Evolutionary conservation across 2,113 vertebrate species (phyloP), one percentile per base, ranked within the genome.

Genomic region (Ictidomys tridecemlineatus): DNA sequence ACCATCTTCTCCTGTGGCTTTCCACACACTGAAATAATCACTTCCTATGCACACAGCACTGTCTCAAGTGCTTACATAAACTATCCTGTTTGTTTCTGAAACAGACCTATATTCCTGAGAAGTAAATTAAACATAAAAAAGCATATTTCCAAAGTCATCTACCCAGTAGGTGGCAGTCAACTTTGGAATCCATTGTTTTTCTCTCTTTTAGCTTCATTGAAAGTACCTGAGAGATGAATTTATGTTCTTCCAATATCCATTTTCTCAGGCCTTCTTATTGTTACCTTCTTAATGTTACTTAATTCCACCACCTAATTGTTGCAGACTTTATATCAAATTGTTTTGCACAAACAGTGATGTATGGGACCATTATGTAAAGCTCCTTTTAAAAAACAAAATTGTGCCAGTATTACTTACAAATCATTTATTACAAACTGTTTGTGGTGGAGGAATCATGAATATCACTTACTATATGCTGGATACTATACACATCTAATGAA

Each of bases 131-230:
- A 26, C 34, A 70, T 2, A 70, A 65, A 79, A 69, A 72, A 37
- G 14, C 17, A 58, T 74, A 26, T n/a, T 39, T 22, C n/a, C 34
- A 32, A 79, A 93, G 9, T 53, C 34, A 37, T 70, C 9, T 58
- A 56, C 34, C 72, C 74, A 94, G 42, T 42, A 85, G 56, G 32
- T 70, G 74, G 69, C 73, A 76, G 87, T 92, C 79, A 84, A 72
- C 77, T 84, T 63, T 85, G 76, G 6, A 14, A 2, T 72, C 73
- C 61, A 17, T 32, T n/a, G 17, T 73, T 69, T 92, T 39, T 45
- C 14, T 92, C 48, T 45, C 14, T 11, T 87, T 78, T 4, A 9
- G 0, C 5, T 56, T 11, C 51, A 30, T 63, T 18, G 20, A 97
- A 69, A 39, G 24, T 72, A 20, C 10, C 32, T 39, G 2, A 45